Evolutionary conservation across 2,888 invertebrate species (phyloP), one percentile per base, ranked within the genome.

Genomic region (Xanthia icteritia): DNA sequence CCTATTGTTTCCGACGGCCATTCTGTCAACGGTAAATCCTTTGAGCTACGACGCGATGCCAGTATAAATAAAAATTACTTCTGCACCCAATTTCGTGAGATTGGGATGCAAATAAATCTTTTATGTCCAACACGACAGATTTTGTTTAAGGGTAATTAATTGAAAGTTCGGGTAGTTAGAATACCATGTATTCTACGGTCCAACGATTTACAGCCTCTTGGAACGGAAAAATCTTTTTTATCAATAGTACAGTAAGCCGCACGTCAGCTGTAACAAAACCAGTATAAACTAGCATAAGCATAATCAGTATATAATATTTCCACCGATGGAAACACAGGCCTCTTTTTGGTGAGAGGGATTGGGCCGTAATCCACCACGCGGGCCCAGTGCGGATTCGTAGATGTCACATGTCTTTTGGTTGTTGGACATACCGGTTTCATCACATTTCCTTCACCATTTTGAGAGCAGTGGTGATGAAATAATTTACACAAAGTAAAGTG

Each of bases 61-160:
- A 69, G 20, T 84, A 69, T 77, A 75, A 84, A 73, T 83, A 73
- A 83, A 67, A 76, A 79, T 73, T 67, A 79, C 79, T 73, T 78
- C 2, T 56, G 60, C 63, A 72, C 58, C 56, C 75, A 39, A 81
- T 72, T 71, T 69, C 48, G 56, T 67, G 31, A 56, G 48, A 61
- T 56, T 39, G 65, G 65, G 45, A 66, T 58, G 23, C 31, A 66
- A 66, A 79, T 76, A 70, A 79, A 83, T 79, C 79, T 75, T 82
- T 69, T 83, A 79, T 64, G 56, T 58, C 27, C 23, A 73, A 66
- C 23, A 63, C 36, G 42, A 79, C 42, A 60, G 8, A 54, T 20
- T 51, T 15, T 36, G 23, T 36, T 36, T 23, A 36, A 17, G 1
- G 23, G 23, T 67, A 23, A 31, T 36, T 67, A 67, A 36, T 23